Base-by-base conservation (phyloP, 2,888 invertebrate species). In the Hemithea aestivaria region DNA sequence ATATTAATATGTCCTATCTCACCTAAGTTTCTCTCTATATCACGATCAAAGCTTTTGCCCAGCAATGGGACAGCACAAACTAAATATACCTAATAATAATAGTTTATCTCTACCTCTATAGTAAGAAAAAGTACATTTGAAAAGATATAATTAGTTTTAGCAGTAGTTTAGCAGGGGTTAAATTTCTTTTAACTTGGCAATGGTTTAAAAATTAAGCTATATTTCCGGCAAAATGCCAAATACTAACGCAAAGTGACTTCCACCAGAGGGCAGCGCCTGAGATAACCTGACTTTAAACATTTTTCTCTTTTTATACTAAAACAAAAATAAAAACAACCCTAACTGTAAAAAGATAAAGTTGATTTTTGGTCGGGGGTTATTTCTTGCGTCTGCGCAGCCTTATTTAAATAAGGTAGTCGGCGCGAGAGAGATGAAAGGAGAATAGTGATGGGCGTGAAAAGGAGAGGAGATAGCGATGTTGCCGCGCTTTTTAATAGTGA, bases 331-430 rank as follows among this genome's bases (percentile, higher is more conserved):
- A 56, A 45, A 45, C 49, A 40, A 65, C 64, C 63, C 60, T 76
- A 75, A 51, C 11, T 0, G 8, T 12, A 52, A 44, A 31, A n/a
- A 0, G 1, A 51, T 66, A 80, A 53, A 54, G 65, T 54, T 48
- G 40, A 73, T 61, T 68, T 50, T 79, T 41, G 51, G 58, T 54
- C 48, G 37, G 11, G 35, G 22, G 32, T 28, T 11, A 6, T 40
- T 37, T 56, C 56, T n/a, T 62, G 69, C 68, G 70, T 67, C 69
- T 66, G 66, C 64, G 64, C 67, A 82, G 68, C 77, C 73, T 79
- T 83, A 85, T 85, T 85, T 85, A 85, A 85, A 85, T 85, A 83
- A 84, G 82, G 82, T 81, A 84, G 83, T 79, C 72, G 56, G 65
- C 62, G 82, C 66, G 73, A 42, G 74, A 81, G 62, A 16, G 56